phyloP scores from a whole-genome alignment of 2,888 invertebrate genomes.

The Caenorhabditis sp. region DNA sequence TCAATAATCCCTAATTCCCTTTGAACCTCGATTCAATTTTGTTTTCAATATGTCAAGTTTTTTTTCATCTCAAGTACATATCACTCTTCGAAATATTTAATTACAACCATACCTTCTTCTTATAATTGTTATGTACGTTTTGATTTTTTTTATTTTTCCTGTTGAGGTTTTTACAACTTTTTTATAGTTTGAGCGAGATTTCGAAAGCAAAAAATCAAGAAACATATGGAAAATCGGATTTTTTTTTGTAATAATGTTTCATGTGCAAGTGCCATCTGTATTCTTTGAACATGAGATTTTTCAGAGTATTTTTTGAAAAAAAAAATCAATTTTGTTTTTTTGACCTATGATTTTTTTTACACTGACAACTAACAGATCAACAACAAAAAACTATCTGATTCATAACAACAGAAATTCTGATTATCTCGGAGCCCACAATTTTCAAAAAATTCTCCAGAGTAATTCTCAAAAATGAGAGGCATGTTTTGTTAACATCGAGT shows the following conservation, averaged over 20 bases:
- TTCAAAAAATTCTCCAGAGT: too few species aligned
- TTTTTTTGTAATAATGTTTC: slow-evolving; percentile 1
- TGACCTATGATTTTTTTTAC: too few species aligned
- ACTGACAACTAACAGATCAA: too few species aligned
- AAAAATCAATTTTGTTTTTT: too few species aligned
- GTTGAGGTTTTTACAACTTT: not conserved
- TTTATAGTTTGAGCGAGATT: not conserved
- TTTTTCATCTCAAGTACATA: not conserved
- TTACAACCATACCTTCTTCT: not conserved
- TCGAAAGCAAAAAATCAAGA: not conserved
- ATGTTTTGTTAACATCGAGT: too few species aligned
- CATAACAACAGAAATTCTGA: too few species aligned
- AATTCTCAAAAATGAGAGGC: too few species aligned
- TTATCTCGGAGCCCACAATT: too few species aligned
- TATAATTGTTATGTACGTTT: not conserved
- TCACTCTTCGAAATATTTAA: not conserved
- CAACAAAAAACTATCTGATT: too few species aligned
- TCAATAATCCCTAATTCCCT: not conserved
- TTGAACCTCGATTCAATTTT: too few species aligned
- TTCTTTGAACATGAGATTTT: not conserved
- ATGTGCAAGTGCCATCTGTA: not conserved
- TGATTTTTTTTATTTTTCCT: not conserved
- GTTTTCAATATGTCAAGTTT: too few species aligned
- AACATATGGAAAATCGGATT: not conserved
- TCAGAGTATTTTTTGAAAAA: not conserved